Evolutionary conservation across 2,113 vertebrate genomes (phyloP).

Genomic region (Zonotrichia leucophrys): DNA sequence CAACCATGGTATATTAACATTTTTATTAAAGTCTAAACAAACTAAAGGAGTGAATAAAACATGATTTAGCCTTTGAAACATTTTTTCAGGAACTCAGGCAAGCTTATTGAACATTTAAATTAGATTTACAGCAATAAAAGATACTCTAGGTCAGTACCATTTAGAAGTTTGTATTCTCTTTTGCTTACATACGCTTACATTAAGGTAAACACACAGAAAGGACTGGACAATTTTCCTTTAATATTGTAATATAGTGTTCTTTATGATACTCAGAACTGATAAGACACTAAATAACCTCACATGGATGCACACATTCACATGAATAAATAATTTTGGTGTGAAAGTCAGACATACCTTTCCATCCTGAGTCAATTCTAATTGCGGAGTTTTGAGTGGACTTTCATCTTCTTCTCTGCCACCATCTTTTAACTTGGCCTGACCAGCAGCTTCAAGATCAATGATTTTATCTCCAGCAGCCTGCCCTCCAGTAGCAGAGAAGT

Average conservation of each 20-base stretch:
- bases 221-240: background rate
- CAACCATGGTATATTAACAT: background rate
- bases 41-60: background rate
- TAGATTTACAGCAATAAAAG: background rate
- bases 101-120: background rate
- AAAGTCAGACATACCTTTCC: constrained; percentile 76
- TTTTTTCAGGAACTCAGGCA: background rate
- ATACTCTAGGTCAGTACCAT: background rate
- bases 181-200: background rate
- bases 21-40: background rate
- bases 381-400: constrained; percentile 60
- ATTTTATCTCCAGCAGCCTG: constrained; percentile 59
- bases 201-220: background rate
- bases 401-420: constrained; percentile 60
- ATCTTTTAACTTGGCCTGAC: constrained; percentile 51
- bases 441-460: constrained; percentile 40
- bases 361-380: constrained; percentile 68
- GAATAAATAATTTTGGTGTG: background rate
- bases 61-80: background rate
- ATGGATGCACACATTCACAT: background rate
- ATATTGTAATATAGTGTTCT: background rate
- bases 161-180: background rate
- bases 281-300: background rate
- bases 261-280: background rate
- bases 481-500: constrained; percentile 39